These are phyloP conservation scores for Psittacula cyanocephala DNA, from an alignment of 2,113 vertebrate genomes.

Conservation along the genomic window DNA sequence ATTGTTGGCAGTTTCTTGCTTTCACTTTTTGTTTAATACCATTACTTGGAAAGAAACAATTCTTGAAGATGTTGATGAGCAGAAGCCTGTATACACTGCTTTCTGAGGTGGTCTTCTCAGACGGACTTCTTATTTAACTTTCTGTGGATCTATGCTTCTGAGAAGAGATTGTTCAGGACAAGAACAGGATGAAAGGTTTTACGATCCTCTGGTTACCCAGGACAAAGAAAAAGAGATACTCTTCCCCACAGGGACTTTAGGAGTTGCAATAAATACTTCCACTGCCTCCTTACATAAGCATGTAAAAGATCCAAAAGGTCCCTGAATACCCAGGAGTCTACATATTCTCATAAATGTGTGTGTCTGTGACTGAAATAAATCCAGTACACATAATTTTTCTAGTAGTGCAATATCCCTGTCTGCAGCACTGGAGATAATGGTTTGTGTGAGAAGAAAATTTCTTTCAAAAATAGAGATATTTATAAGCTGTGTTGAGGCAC, in stretches of 20 bases:
- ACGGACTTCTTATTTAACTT: neutral
- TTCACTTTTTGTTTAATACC: neutral
- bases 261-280: neutral
- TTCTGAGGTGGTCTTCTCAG: neutral
- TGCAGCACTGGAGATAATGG: neutral
- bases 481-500: neutral
- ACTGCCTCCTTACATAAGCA: neutral
- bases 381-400: neutral
- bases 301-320: neutral
- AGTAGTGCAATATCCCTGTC: neutral
- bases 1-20: neutral
- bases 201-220: neutral
- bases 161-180: neutral
- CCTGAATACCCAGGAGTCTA: neutral
- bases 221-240: neutral
- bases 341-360: neutral
- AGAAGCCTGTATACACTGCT: neutral
- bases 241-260: neutral
- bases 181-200: neutral
- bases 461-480: neutral
- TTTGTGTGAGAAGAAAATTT: neutral
- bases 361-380: neutral
- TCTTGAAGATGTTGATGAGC: neutral
- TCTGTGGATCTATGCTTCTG: neutral
- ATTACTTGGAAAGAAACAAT: neutral